A percentile compares a stretch with the other conserved stretches of the same genome.
Conservation (phyloP, 1,140 invertebrate genomes). For the Lordiphosa mommai region DNA sequence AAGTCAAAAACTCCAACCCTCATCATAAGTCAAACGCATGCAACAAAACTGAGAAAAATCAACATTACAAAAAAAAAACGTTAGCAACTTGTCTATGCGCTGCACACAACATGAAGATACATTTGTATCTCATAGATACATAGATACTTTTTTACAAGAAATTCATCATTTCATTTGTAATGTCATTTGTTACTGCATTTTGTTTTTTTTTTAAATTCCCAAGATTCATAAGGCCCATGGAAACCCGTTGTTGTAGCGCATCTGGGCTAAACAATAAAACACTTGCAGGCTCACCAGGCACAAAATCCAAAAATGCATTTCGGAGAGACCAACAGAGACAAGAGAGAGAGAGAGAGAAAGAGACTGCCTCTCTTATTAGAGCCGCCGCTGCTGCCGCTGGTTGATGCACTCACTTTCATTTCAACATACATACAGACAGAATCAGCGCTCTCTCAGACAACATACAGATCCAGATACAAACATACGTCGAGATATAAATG, state of each 20-base stretch:
- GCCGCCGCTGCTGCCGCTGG: constrained; percentile 19
- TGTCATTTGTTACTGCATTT: too few relatives aligned
- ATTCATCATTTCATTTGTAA: not conserved
- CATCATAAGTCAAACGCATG: constrained; percentile 67
- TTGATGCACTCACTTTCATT: constrained; percentile 30
- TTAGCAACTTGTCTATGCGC: too few relatives aligned
- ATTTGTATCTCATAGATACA: too few relatives aligned
- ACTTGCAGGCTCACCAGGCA: constrained; percentile 38
- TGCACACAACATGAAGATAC: too few relatives aligned
- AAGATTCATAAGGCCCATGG: not conserved
- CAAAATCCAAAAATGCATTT: constrained; percentile 30
- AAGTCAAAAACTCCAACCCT: constrained; percentile 71
- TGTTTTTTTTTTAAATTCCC: not conserved
- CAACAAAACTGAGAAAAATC: constrained; percentile 43
- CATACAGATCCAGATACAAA: constrained; percentile 19
- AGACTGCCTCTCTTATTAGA: constrained; percentile 46
- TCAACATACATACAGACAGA: constrained; percentile 41
- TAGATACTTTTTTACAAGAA: too few relatives aligned
- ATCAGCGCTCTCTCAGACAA: constrained; percentile 22
- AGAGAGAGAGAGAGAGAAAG: not conserved
- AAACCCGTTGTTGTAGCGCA: constrained; percentile 23
- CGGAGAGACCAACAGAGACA: constrained; percentile 20
- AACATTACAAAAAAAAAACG: too few relatives aligned
- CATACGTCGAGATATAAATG: constrained; percentile 39
- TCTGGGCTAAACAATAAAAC: constrained; percentile 33